Evolutionary conservation across 2,797 vertebrate genomes (phyloP).

Genomic region (Trachurus trachurus): DNA sequence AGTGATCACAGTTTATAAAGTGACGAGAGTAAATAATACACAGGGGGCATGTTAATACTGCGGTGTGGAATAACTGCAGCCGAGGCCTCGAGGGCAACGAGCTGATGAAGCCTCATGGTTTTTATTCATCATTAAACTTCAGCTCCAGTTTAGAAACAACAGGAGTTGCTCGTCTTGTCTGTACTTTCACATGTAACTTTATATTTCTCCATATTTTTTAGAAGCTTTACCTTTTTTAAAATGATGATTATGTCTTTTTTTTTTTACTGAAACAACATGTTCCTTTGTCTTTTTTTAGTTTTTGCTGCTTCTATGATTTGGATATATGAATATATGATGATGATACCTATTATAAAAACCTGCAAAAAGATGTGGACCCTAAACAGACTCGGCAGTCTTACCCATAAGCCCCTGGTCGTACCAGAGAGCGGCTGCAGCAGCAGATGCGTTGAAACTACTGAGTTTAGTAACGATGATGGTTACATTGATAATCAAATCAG

Average conservation of each 20-base stretch:
- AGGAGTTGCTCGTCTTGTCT: neutral
- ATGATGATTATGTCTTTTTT: too few relatives aligned
- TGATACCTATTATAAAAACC: too few relatives aligned
- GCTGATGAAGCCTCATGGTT: neutral
- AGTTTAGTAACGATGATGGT: neutral
- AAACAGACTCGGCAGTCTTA: neutral
- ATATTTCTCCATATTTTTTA: too few relatives aligned
- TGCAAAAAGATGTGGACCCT: neutral
- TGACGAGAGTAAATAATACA: constrained; percentile 26
- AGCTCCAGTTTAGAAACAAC: neutral
- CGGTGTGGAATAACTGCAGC: constrained; percentile 29
- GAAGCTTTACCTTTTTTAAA: too few relatives aligned
- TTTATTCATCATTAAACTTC: constrained; percentile 6
- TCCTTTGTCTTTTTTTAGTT: too few relatives aligned
- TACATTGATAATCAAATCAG: neutral
- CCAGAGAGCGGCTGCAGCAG: neutral
- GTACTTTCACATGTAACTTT: too few relatives aligned
- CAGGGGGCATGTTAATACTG: constrained; percentile 23
- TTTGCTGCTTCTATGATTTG: too few relatives aligned
- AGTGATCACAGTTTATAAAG: constrained; percentile 18
- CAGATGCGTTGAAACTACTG: neutral
- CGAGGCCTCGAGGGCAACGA: neutral
- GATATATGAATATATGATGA: too few relatives aligned
- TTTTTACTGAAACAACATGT: too few relatives aligned
- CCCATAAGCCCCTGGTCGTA: neutral